These are phyloP conservation scores for Microdon myrmicae DNA, from an alignment of 2,888 invertebrate species.

Conservation along the genomic window DNA sequence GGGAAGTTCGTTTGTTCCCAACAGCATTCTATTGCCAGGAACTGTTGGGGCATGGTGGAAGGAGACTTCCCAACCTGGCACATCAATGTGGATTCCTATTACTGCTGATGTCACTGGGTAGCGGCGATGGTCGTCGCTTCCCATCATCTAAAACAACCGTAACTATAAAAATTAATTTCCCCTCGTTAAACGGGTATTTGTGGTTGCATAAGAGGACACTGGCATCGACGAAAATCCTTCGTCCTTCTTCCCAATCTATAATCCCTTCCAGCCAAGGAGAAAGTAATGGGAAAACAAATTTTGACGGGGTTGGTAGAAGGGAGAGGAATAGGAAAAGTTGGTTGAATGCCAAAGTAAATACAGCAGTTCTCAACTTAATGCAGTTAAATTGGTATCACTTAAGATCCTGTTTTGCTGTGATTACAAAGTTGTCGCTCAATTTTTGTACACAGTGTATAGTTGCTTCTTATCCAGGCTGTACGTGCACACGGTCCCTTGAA, in stretches of 20 bases:
- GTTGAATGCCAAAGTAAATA: conserved; percentile 45
- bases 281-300: conserved; percentile 11
- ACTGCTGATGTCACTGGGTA: conserved; percentile 1
- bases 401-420: conserved; percentile 50
- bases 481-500: conserved; percentile 17
- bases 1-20: too few species aligned
- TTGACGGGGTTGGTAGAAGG: background rate
- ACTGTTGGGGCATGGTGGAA: background rate
- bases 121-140: background rate
- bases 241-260: conserved; percentile 28
- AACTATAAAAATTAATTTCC: conserved; percentile 52
- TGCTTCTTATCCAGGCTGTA: conserved; percentile 8
- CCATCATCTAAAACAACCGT: conserved; percentile 25
- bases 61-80: conserved; percentile 23
- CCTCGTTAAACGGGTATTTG: conserved; percentile 49
- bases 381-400: conserved; percentile 49
- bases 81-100: too few species aligned
- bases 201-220: conserved; percentile 50
- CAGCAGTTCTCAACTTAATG: conserved; percentile 39
- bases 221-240: conserved; percentile 30
- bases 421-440: conserved; percentile 50
- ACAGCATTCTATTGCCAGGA: background rate
- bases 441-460: conserved; percentile 15
- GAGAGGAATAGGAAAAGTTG: conserved; percentile 21
- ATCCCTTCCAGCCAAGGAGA: too few species aligned